Evolutionary conservation across 2,888 invertebrate species (phyloP).

Genomic region (Caenorhabditis sinica): DNA sequence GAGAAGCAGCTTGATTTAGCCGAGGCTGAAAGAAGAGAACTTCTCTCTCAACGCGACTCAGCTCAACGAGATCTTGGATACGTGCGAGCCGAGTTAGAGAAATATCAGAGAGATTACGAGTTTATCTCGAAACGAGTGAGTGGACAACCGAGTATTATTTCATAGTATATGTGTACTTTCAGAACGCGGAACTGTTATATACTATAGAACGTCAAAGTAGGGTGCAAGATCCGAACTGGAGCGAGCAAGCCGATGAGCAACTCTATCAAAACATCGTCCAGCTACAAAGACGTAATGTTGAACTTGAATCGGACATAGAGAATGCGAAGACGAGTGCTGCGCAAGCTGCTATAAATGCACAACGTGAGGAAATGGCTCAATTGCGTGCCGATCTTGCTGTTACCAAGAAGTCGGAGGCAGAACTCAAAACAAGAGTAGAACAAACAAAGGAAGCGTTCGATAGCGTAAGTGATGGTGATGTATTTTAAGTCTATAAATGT

Average conservation of each 20-base stretch:
- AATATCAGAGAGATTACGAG: constrained; percentile 72
- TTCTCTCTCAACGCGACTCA: constrained; percentile 62
- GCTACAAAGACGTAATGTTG: constrained; percentile 68
- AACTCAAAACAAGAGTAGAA: constrained; percentile 62
- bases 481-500: not conserved
- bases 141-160: not conserved
- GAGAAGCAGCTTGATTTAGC: constrained; percentile 64
- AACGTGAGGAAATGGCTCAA: constrained; percentile 64
- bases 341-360: constrained; percentile 66
- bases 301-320: constrained; percentile 71
- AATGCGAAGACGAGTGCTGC: constrained; percentile 65
- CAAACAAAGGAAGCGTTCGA: constrained; percentile 64
- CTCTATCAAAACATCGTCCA: constrained; percentile 65
- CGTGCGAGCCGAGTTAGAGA: constrained; percentile 77
- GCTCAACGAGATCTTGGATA: constrained; percentile 77
- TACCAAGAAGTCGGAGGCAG: constrained; percentile 58
- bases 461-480: constrained; percentile 1
- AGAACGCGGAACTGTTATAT: constrained; percentile 61
- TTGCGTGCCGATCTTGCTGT: constrained; percentile 59
- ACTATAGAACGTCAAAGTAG: constrained; percentile 44
- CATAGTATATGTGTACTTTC: not conserved
- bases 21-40: constrained; percentile 52
- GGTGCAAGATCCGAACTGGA: constrained; percentile 38
- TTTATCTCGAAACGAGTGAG: constrained; percentile 48
- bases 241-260: constrained; percentile 50